Percentiles rank a stretch among this genome's conserved stretches.
These are phyloP conservation scores for Sminthurinus signatus DNA, from an alignment of 1,140 invertebrate genomes.

Conservation along the genomic window DNA sequence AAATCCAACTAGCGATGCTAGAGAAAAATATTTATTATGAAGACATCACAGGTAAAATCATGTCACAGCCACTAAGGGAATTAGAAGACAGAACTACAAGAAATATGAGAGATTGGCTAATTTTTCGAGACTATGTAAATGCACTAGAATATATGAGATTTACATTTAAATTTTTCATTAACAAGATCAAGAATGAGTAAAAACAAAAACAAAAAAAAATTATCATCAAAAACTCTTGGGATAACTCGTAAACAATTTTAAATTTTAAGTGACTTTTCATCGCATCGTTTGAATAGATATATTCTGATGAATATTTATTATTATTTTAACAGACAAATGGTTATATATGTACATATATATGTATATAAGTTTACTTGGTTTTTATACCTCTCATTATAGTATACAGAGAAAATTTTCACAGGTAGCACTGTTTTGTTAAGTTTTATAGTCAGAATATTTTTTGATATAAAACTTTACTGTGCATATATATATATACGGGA, in stretches of 20 bases:
- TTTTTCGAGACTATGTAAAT: constrained; percentile 61
- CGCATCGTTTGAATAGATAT: too few species aligned
- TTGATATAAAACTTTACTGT: constrained; percentile 1
- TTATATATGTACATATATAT: too few species aligned
- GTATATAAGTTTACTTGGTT: too few species aligned
- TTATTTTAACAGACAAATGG: constrained; percentile 8
- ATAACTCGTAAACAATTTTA: too few species aligned
- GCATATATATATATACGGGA: too few species aligned
- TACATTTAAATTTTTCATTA: constrained; percentile 46
- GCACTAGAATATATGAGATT: constrained; percentile 55
- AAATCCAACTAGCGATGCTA: constrained; percentile 53
- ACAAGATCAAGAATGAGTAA: background rate
- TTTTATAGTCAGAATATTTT: constrained; percentile 11
- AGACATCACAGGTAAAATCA: constrained; percentile 53
- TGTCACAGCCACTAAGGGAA: constrained; percentile 51
- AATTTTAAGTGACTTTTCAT: too few species aligned
- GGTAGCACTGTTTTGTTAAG: background rate
- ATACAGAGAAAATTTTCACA: constrained; percentile 4
- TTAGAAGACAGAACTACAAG: constrained; percentile 48
- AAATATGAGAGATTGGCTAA: constrained; percentile 57
- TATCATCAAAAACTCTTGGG: too few species aligned
- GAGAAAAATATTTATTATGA: constrained; percentile 50
- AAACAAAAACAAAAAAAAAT: background rate
- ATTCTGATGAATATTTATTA: background rate
- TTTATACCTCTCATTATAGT: too few species aligned